Base-by-base conservation (phyloP, 2,113 vertebrate genomes). In the Ciconia stormi region DNA sequence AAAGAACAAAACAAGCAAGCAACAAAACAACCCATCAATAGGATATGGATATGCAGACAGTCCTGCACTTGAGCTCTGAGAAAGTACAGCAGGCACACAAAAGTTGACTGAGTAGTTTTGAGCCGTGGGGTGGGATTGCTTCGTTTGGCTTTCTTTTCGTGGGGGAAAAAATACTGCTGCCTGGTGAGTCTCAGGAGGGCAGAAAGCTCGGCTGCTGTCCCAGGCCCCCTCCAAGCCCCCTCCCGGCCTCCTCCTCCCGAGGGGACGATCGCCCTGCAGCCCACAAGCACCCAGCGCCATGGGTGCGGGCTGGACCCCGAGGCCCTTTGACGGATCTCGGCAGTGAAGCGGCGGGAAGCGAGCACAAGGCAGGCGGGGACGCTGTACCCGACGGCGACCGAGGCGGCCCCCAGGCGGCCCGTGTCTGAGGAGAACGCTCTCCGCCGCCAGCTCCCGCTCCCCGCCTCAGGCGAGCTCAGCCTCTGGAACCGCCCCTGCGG, bases 141-240 rank as follows among this genome's bases (percentile, higher is more conserved):
- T 18, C 9, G 0, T 4, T 19, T 1, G 44, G 27, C 15, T 53
- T 69, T 44, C 11, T 25, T 20, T 5, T 19, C 10, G 4, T 1
- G 5, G 7, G 18, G 4, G 11, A 8, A 40, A 40, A 13, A 36
- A 7, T 0, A 10, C 30, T 7, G 38, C 27, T 6, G 36, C 19
- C 9, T 1, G 15, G 6, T 0, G 15, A 44, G 16, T 0, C 6
- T 42, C 7, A 4, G 7, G 2, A 1, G 19, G 13, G 52, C 10
- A n/a, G n/a, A 10, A 16, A 4, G 13, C 6, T 6, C 16, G 11
- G 13, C 32, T 11, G 30, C n/a, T 5, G 53, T 12, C 9, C 16
- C 42, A 9, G 19, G 18, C 10, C 23, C 13, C 17, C 40, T 13
- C 25, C 44, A 25, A 9, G n/a, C 15, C 19, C 2, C 56, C 55